Evolutionary conservation across 2,113 vertebrate species (phyloP).

Genomic region (Sitta europaea): DNA sequence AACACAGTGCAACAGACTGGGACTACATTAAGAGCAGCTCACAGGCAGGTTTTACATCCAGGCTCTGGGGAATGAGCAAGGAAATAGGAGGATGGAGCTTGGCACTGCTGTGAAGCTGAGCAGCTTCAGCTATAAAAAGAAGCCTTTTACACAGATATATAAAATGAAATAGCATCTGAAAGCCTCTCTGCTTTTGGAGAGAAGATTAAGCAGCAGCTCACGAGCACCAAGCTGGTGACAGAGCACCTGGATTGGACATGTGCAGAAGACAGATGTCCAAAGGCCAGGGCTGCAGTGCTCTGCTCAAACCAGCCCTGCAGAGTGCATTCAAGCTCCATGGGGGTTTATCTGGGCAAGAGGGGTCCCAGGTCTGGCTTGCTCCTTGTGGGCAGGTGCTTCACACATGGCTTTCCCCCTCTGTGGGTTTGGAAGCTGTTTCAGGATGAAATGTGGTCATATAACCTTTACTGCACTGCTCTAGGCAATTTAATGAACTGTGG

Average conservation of each 20-base stretch:
- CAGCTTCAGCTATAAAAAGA: conserved; percentile 49
- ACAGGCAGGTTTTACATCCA: conserved; percentile 19
- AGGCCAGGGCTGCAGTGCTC: not conserved
- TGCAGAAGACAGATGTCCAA: not conserved
- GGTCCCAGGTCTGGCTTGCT: not conserved
- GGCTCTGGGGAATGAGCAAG: not conserved
- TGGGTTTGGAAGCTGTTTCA: not conserved
- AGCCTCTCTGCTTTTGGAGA: not conserved
- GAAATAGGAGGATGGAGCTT: not conserved
- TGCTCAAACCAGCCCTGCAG: not conserved
- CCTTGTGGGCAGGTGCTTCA: not conserved
- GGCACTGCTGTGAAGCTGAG: conserved; percentile 11
- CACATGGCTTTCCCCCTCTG: not conserved
- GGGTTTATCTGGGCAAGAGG: not conserved
- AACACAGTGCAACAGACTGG: not conserved
- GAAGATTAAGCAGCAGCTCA: not conserved
- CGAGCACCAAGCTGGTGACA: not conserved
- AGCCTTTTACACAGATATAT: not conserved
- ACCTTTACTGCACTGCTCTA: not conserved
- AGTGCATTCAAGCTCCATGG: accelerated
- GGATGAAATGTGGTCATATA: not conserved
- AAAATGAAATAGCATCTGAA: conserved; percentile 22
- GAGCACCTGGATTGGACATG: not conserved
- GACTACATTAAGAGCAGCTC: conserved; percentile 4
- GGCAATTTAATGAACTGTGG: not conserved